These are phyloP conservation scores for Pseudorhombus dupliciocellatus DNA, from an alignment of 2,113 vertebrate species.

Conservation along the genomic window DNA sequence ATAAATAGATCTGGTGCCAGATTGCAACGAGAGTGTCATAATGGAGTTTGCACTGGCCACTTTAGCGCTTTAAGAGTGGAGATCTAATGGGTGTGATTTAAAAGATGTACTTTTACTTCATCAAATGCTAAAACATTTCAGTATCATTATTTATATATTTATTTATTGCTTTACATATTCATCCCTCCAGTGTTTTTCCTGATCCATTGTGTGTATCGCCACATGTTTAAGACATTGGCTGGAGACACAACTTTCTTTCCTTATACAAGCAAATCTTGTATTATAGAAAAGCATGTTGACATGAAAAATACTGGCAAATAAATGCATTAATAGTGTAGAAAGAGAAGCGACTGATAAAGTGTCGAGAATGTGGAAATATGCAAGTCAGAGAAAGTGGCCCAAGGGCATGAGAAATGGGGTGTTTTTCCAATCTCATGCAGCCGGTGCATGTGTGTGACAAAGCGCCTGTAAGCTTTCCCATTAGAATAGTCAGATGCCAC, in stretches of 20 bases:
- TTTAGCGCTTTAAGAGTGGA: neutral
- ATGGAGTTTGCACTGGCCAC: constrained; percentile 15
- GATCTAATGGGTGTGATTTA: neutral
- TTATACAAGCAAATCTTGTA: neutral
- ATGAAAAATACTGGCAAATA: neutral
- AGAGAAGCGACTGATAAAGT: neutral
- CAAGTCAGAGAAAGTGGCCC: neutral
- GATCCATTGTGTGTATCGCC: neutral
- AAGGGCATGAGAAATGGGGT: neutral
- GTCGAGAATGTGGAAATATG: neutral
- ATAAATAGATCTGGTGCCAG: constrained; percentile 11
- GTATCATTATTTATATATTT: neutral
- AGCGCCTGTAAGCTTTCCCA: neutral
- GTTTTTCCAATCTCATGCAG: neutral
- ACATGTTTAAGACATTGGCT: no score
- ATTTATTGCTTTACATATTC: neutral
- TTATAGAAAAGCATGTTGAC: neutral
- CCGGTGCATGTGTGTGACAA: neutral
- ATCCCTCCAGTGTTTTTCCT: no score
- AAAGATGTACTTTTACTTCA: neutral
- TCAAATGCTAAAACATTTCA: neutral
- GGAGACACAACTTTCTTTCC: no score
- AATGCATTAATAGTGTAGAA: neutral
- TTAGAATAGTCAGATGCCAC: neutral
- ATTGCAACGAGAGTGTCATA: neutral